Evolutionary conservation across 2,113 vertebrate genomes (phyloP).

Genomic region (Ceratotherium simum): DNA sequence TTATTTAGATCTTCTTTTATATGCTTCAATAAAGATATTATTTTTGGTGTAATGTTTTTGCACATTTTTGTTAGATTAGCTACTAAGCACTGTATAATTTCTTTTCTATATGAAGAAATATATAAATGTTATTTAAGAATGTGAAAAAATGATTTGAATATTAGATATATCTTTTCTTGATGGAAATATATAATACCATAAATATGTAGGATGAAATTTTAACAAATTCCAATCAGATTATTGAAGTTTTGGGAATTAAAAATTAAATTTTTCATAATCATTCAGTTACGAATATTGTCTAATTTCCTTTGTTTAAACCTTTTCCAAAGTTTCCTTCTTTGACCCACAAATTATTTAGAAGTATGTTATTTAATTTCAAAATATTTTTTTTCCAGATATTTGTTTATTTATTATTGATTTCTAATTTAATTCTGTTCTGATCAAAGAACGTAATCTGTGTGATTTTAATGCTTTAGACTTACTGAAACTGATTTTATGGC

Average conservation of each 20-base stretch:
- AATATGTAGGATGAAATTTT: neutral
- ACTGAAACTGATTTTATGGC: neutral
- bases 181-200: neutral
- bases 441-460: neutral
- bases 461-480: constrained; percentile 22
- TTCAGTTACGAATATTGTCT: constrained; percentile 22
- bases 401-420: neutral
- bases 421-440: constrained; percentile 11
- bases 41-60: neutral
- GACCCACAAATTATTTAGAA: neutral
- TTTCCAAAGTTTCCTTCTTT: constrained; percentile 33
- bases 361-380: neutral
- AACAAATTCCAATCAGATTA: neutral
- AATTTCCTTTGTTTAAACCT: neutral
- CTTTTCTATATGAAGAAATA: neutral
- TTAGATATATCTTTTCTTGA: neutral
- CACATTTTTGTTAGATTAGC: neutral
- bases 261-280: constrained; percentile 11
- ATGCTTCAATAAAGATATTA: neutral
- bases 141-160: constrained; percentile 21
- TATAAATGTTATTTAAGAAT: neutral
- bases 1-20: neutral
- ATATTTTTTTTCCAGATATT: neutral
- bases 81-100: neutral
- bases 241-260: neutral